phyloP scores from a whole-genome alignment of 1,140 invertebrate genomes.

The Dryas iulia region DNA sequence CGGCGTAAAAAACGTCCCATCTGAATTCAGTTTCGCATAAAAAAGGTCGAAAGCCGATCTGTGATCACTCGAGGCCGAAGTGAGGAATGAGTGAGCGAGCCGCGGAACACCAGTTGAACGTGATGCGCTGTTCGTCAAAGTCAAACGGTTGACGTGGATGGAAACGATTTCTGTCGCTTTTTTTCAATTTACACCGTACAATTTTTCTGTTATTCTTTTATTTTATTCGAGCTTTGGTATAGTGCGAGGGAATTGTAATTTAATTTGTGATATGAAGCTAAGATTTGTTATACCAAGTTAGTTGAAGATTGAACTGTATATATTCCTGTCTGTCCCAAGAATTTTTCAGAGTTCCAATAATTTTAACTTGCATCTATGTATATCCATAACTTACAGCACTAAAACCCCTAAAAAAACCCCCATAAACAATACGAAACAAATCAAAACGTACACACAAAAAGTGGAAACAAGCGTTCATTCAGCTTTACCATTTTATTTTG shows the following conservation, averaged over 20 bases:
- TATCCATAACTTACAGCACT: neutral
- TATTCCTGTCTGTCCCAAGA: no score
- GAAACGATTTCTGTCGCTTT: slow-evolving; percentile 23
- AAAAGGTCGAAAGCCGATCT: slow-evolving; percentile 51
- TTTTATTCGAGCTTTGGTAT: neutral
- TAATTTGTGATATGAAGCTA: neutral
- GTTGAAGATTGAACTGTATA: no score
- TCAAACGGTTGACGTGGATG: slow-evolving; percentile 39
- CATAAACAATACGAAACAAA: slow-evolving; percentile 1
- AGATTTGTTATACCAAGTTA: no score
- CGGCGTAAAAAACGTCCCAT: slow-evolving; percentile 29
- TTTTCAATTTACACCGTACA: neutral
- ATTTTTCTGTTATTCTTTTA: neutral
- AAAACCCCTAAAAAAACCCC: neutral
- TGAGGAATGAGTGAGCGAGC: slow-evolving; percentile 62
- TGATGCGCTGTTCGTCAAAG: slow-evolving; percentile 68
- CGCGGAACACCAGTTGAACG: slow-evolving; percentile 72
- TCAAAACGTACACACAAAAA: neutral
- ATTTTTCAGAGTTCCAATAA: no score
- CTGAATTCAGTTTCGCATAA: slow-evolving; percentile 39
- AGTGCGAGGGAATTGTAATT: neutral
- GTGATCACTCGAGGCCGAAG: slow-evolving; percentile 64
- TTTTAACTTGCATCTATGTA: neutral
- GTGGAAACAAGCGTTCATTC: slow-evolving; percentile 37
- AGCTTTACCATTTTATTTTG: slow-evolving; percentile 47